Evolutionary conservation across 2,113 vertebrate species (phyloP), one percentile per base, ranked within the genome.

Genomic region (Otus sunia): DNA sequence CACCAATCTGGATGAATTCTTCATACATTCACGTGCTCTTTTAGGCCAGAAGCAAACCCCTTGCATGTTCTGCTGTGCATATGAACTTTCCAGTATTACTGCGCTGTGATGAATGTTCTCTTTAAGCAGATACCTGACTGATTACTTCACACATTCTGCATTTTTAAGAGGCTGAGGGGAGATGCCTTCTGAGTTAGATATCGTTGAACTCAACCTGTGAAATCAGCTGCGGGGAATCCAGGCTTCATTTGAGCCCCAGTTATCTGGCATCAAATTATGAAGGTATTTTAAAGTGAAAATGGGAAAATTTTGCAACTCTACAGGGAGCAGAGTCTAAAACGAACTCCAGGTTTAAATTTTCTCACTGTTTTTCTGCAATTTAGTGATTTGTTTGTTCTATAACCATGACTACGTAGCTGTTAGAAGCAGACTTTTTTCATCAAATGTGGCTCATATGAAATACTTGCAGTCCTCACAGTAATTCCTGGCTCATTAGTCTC

Each of bases 341-440:
- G 50, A 69, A 45, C 45, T 83, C 49, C 85, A 93, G 90, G 45
- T 88, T 85, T 88, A 58, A 60, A 36, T 90, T 73, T 92, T 86
- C 45, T 88, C 39, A 12, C 67, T 92, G 53, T 83, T 92, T 91
- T 94, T 34, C 36, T 92, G 59, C 19, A 41, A 17, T 66, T 69
- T 34, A 86, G 63, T 43, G 60, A 80, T 94, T 79, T 97, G 88
- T 92, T 89, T 94, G 81, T 90, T 95, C 66, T 88, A 79, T 92
- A 88, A 91, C 93, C 77, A 86, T 95, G 94, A 58, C 90, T 82
- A 92, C 77, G 0, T 66, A 55, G 77, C 87, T 67, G n/a, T 41
- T 82, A 79, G 53, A 32, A 91, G 67, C 72, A 87, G 78, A 41
- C 59, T 55, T 91, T 75, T 68, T 37, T 73, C 62, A 49, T 73